Evolutionary conservation across 2,113 vertebrate genomes (phyloP).

Genomic region (Strigops habroptila): DNA sequence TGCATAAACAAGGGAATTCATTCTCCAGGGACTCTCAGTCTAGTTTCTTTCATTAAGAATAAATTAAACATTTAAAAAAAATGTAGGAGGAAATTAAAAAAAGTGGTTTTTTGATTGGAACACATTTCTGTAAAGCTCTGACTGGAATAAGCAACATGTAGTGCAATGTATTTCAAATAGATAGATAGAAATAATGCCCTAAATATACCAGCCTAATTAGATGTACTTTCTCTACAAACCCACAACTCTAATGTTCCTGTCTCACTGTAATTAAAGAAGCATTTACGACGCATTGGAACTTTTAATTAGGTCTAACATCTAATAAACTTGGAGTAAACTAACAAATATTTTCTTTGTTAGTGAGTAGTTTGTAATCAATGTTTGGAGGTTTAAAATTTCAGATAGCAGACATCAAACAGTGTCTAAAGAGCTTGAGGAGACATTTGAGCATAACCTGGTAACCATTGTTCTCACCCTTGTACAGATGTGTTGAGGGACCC

Average conservation of each 20-base stretch:
- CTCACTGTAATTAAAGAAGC: constrained; percentile 68
- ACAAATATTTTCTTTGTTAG: constrained; percentile 62
- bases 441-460: not conserved
- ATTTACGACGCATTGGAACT: constrained; percentile 64
- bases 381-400: constrained; percentile 29
- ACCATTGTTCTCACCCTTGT: fast-evolving
- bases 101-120: constrained; percentile 7
- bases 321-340: constrained; percentile 68
- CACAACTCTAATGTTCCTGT: constrained; percentile 63
- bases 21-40: not conserved
- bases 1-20: constrained; percentile 24
- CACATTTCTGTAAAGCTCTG: constrained; percentile 27
- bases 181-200: constrained; percentile 57
- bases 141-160: constrained; percentile 37
- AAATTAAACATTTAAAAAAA: constrained; percentile 26
- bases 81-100: not conserved
- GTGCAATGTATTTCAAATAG: constrained; percentile 29
- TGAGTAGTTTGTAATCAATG: constrained; percentile 44
- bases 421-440: not conserved
- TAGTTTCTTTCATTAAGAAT: constrained; percentile 39
- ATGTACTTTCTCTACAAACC: constrained; percentile 65
- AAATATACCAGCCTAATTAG: constrained; percentile 64
- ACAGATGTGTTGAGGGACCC: not conserved
- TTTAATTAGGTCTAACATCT: constrained; percentile 70
- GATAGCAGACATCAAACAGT: not conserved